phyloP scores from a whole-genome alignment of 2,888 invertebrate species.

The Napeogenes inachia region DNA sequence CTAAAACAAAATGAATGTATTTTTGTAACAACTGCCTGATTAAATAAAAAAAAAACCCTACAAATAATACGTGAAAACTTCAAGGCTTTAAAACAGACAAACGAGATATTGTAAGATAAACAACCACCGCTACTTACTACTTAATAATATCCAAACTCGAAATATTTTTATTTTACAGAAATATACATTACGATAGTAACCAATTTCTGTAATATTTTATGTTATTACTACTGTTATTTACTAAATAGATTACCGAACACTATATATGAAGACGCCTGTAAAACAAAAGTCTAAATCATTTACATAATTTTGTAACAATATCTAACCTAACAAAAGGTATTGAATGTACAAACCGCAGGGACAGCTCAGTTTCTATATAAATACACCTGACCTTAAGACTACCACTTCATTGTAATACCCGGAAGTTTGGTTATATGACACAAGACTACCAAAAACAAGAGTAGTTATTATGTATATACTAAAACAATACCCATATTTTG shows the following conservation, averaged over 20 bases:
- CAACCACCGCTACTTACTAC: no score
- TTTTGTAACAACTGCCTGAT: no score
- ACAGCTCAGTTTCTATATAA: conserved; percentile 50
- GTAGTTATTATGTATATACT: neutral
- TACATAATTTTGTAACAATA: conserved; percentile 9
- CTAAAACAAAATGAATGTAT: no score
- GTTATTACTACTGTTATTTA: no score
- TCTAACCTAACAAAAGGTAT: conserved; percentile 46
- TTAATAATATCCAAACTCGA: no score
- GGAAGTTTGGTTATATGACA: neutral
- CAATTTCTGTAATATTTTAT: neutral
- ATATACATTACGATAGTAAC: no score
- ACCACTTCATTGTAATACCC: neutral
- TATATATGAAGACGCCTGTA: neutral
- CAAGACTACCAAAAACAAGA: neutral
- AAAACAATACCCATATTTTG: no score
- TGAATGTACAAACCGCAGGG: conserved; percentile 58
- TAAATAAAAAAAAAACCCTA: no score
- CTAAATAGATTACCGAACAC: neutral
- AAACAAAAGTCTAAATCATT: neutral
- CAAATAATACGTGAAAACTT: no score
- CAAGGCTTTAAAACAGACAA: no score
- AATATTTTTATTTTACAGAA: no score
- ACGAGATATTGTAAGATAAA: no score
- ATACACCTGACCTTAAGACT: conserved; percentile 22